Conservation (phyloP, 2,888 invertebrate genomes). For the Miltochrista miniata region DNA sequence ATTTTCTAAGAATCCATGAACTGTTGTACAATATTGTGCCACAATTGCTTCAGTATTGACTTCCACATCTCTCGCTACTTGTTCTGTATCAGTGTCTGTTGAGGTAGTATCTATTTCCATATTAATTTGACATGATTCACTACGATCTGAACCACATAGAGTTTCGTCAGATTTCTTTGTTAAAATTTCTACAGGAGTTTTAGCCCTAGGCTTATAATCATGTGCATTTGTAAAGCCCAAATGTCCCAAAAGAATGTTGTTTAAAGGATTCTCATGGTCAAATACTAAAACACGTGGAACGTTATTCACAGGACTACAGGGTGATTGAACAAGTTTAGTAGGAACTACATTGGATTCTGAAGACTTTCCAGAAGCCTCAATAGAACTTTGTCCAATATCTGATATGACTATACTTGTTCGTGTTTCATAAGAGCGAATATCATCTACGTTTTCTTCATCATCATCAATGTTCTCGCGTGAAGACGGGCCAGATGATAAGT, state of each 20-base stretch:
- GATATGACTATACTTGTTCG: not conserved
- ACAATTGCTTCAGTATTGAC: slow-evolving; percentile 22
- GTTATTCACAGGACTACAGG: not conserved
- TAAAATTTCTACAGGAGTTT: not conserved
- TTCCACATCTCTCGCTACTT: slow-evolving; percentile 2
- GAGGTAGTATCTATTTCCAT: not conserved
- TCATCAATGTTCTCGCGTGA: not conserved
- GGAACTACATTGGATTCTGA: slow-evolving; percentile 8
- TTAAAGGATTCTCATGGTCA: slow-evolving; percentile 66
- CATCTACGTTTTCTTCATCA: not conserved
- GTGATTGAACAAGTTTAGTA: not conserved
- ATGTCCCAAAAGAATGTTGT: slow-evolving; percentile 57
- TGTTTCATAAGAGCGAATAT: not conserved
- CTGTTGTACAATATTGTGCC: slow-evolving; percentile 21
- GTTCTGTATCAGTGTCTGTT: not conserved
- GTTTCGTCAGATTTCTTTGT: slow-evolving; percentile 16
- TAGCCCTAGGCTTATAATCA: slow-evolving; percentile 47
- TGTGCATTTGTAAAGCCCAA: slow-evolving; percentile 44
- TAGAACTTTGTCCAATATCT: not conserved
- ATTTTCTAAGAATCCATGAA: not conserved
- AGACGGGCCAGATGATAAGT: slow-evolving; percentile 6
- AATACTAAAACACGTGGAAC: slow-evolving; percentile 51
- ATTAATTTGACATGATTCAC: not conserved
- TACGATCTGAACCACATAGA: slow-evolving; percentile 12
- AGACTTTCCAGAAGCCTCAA: slow-evolving; percentile 17